Conservation (phyloP, 2,888 invertebrate species). For the Plagodis pulveraria region DNA sequence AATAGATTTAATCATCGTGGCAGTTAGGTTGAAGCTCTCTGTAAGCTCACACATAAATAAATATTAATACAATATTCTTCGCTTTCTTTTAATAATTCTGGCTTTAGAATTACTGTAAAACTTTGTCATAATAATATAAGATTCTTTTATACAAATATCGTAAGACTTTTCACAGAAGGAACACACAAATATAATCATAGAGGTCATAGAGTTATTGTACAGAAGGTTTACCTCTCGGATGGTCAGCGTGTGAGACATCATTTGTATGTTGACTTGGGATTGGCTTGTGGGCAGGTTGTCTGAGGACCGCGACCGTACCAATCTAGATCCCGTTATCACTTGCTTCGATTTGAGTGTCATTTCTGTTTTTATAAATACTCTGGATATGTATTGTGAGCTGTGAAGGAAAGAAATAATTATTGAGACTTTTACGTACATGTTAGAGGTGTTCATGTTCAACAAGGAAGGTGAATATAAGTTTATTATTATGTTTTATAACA, state of each 20-base stretch:
- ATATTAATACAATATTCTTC: slow-evolving; percentile 7
- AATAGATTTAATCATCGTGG: slow-evolving; percentile 17
- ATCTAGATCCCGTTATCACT: slow-evolving; percentile 90
- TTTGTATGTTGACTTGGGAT: slow-evolving; percentile 96
- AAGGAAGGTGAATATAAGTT: too few species aligned
- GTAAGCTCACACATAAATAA: slow-evolving; percentile 36
- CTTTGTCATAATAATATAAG: slow-evolving; percentile 1
- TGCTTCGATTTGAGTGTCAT: slow-evolving; percentile 96
- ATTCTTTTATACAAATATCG: not conserved
- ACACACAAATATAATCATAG: slow-evolving; percentile 1
- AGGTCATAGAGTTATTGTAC: not conserved
- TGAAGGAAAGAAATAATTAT: slow-evolving; percentile 23
- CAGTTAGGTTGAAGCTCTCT: slow-evolving; percentile 38
- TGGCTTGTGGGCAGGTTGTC: slow-evolving; percentile 96
- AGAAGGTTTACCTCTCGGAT: slow-evolving; percentile 92
- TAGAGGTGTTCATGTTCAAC: not conserved
- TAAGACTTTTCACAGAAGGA: not conserved
- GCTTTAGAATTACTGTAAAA: slow-evolving; percentile 13
- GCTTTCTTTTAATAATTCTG: slow-evolving; percentile 3
- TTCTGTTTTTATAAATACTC: slow-evolving; percentile 96
- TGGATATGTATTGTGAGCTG: slow-evolving; percentile 96
- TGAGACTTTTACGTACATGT: not conserved
- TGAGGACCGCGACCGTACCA: slow-evolving; percentile 93
- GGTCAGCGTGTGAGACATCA: slow-evolving; percentile 97
- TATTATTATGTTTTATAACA: too few species aligned